Evolutionary conservation across 2,797 vertebrate genomes (phyloP), one percentile per base, ranked within the genome.

Genomic region (Lithobates pipiens): DNA sequence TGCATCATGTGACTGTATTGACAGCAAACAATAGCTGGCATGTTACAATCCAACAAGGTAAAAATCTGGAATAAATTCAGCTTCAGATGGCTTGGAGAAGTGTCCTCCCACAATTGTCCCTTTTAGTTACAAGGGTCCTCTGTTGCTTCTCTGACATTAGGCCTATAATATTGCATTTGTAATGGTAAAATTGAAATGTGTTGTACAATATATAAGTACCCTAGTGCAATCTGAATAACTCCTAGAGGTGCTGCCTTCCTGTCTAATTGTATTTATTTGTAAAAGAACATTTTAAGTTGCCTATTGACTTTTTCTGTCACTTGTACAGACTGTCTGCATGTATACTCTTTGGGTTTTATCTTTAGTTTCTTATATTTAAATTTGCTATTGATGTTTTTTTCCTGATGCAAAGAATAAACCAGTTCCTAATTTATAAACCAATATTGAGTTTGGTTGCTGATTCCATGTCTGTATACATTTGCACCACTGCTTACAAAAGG

Each of bases 321-420:
- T 32, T 85, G 63, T 80, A 69, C 61, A 85, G 57, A 46, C 36
- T 8, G 46, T 71, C 34, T 80, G 84, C 84, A 85, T 85, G 70
- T 71, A 23, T 44, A 69, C 25, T 42, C 1, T 34, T 78, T 46
- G 36, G 15, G 76, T 39, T 67, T 65, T n/a, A 63, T 18, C 36
- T 42, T 42, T 57, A 3, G 27, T 25, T 67, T 67, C 65, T 67
- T 3, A 23, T 18, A 42, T 50, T n/a, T 79, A 36, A 25, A 15
- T 69, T 68, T 69, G 7, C 13, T 57, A 16, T 67, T 78, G 68
- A 36, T 73, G 42, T 69, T 69, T 54, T 54, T 84, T 69, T 42
- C 77, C 29, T 50, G 27, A 29, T 29, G 27, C 65, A 27, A 11
- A 79, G 16, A 79, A 79, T 79, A 79, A 79, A 79, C 44, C 29